Evolutionary conservation across 2,113 vertebrate species (phyloP).

Genomic region (Alligator sinensis): DNA sequence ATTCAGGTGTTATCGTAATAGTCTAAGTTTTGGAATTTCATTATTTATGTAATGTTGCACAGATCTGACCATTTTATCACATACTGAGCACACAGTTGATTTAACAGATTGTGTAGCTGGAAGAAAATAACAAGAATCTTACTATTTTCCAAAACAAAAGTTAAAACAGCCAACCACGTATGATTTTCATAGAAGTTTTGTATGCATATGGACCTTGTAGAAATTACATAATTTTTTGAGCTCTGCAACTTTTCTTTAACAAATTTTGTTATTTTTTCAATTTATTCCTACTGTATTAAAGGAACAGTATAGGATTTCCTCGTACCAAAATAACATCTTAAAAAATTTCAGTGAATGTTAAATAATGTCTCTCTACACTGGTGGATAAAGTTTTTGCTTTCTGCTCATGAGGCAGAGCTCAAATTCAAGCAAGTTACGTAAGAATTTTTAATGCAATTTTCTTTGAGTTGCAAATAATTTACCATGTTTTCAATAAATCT

Average conservation of each 20-base stretch:
- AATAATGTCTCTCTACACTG: not conserved
- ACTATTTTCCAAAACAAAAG: no score
- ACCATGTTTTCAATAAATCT: not conserved
- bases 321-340: not conserved
- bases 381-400: not conserved
- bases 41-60: not conserved
- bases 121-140: not conserved
- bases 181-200: not conserved
- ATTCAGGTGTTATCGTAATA: not conserved
- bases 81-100: not conserved
- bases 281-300: not conserved
- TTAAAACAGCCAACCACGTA: not conserved
- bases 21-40: not conserved
- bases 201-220: not conserved
- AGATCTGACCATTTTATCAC: not conserved
- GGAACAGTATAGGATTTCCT: constrained; percentile 47
- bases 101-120: not conserved
- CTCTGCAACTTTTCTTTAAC: not conserved
- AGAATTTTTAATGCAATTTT: not conserved
- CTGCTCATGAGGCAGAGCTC: not conserved
- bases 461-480: not conserved
- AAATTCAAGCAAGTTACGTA: not conserved
- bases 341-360: not conserved
- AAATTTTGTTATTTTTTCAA: not conserved
- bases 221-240: not conserved